Evolutionary conservation across 2,888 invertebrate species (phyloP), one percentile per base, ranked within the genome.

Genomic region (Drosophila quinaria): DNA sequence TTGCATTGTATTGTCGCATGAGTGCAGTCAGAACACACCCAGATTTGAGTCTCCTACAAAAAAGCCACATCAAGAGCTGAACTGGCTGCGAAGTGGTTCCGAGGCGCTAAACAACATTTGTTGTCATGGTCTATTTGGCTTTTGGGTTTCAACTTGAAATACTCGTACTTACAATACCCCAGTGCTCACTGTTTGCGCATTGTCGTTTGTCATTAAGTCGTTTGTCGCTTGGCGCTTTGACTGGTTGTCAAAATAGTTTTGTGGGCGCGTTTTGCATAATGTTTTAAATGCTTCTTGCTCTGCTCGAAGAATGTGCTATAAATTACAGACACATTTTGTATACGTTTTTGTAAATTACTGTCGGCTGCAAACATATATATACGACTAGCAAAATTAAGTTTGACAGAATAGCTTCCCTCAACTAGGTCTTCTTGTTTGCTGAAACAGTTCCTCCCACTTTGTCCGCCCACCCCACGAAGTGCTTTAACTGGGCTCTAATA

Each of bases 41-140:
- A 69, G 78, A 76, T 65, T 61, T 62, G 56, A 70, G 71, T 74
- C 65, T 69, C 62, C 70, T 63, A 69, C 55, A 41, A 58, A 68
- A 42, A 42, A 66, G 37, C 31, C 41, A 19, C 37, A 66, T 25
- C 31, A 41, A 15, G 15, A 39, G 17, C 15, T 39, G 22, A 51
- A 22, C 35, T 42, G 55, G 19, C 44, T 25, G n/a, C 47, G 37
- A 68, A 54, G 54, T 56, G 54, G 37, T 35, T 19, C 29, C 35
- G 49, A 44, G 25, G 68, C 51, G 44, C 35, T 39, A 56, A 64
- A 39, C 60, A 66, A 59, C 64, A 59, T 54, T 70, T 50, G 49
- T 65, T 68, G 78, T 76, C 87, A 87, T 81, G 82, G 87, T 83
- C 82, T 83, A 83, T 83, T 83, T 83, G 87, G 84, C 67, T 83